These are phyloP conservation scores for Platalea minor DNA, from an alignment of 2,797 vertebrate genomes.

Conservation along the genomic window DNA sequence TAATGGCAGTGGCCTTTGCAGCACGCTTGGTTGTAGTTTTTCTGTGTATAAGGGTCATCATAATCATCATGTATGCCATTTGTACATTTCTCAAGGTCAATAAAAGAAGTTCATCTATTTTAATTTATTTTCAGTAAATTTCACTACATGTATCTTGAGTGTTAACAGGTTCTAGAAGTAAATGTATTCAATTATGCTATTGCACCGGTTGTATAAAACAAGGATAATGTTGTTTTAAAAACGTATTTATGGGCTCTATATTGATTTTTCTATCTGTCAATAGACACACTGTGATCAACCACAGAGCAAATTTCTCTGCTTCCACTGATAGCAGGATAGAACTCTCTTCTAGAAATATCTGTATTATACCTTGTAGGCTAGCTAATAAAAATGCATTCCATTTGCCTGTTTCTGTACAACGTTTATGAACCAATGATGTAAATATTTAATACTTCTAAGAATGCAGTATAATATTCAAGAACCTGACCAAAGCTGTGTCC, in stretches of 20 bases:
- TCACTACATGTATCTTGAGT: background rate
- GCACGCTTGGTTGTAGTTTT: background rate
- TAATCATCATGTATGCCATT: background rate
- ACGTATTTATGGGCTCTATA: background rate
- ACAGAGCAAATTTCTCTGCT: background rate
- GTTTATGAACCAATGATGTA: constrained; percentile 31
- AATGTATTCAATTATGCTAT: background rate
- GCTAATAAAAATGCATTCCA: constrained; percentile 20
- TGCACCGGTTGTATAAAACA: background rate
- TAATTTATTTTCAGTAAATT: constrained; percentile 2
- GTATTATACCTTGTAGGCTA: background rate
- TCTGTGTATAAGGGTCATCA: background rate
- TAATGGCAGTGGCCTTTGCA: background rate
- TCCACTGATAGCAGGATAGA: background rate
- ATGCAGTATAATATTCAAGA: constrained; percentile 14
- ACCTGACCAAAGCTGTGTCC: constrained; percentile 11
- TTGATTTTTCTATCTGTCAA: background rate
- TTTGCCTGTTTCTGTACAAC: constrained; percentile 6
- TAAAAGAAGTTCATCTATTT: background rate
- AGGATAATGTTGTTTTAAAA: background rate
- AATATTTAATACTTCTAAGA: constrained; percentile 69
- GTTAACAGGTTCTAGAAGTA: background rate
- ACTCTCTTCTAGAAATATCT: background rate
- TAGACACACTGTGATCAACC: background rate
- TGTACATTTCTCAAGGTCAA: background rate